phyloP scores from a whole-genome alignment of 1,140 invertebrate genomes.

The Colletes latitarsis region DNA sequence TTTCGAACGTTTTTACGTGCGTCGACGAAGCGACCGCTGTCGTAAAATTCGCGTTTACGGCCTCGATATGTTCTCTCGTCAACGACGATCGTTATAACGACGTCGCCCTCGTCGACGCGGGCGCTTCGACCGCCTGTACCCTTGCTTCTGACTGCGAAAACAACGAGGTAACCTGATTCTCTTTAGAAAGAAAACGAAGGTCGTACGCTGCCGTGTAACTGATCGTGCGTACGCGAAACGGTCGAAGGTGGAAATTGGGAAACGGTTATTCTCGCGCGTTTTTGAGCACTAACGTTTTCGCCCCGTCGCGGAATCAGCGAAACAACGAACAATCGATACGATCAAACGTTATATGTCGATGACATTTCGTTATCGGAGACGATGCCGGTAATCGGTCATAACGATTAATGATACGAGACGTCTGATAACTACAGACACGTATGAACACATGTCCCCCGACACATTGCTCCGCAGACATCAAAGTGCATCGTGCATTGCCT shows the following conservation, averaged over 20 bases:
- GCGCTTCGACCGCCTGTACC: slow-evolving; percentile 41
- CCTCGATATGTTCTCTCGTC: slow-evolving; percentile 42
- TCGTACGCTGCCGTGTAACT: not conserved
- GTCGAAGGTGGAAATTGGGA: slow-evolving; percentile 18
- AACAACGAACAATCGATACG: slow-evolving; percentile 15
- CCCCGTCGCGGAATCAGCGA: not conserved
- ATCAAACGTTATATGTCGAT: slow-evolving; percentile 23
- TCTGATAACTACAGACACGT: slow-evolving; percentile 12
- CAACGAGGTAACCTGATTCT: slow-evolving; percentile 48
- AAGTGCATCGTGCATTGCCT: not conserved
- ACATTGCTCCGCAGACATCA: not conserved
- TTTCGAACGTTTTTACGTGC: slow-evolving; percentile 16
- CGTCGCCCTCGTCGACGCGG: slow-evolving; percentile 49
- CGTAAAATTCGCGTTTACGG: slow-evolving; percentile 24
- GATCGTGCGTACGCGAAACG: not conserved
- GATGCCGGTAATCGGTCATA: slow-evolving; percentile 13
- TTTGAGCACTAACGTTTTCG: not conserved
- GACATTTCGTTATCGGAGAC: not conserved
- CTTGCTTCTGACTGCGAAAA: slow-evolving; percentile 39
- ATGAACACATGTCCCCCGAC: not conserved
- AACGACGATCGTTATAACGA: slow-evolving; percentile 55
- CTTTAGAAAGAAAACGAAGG: slow-evolving; percentile 16
- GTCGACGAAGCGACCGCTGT: not conserved
- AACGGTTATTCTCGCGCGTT: not conserved
- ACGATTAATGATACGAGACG: not conserved